A percentile compares a stretch with the other conserved stretches of the same genome.
phyloP scores from a whole-genome alignment of 2,888 invertebrate genomes.

The Barypeithes pellucidus region DNA sequence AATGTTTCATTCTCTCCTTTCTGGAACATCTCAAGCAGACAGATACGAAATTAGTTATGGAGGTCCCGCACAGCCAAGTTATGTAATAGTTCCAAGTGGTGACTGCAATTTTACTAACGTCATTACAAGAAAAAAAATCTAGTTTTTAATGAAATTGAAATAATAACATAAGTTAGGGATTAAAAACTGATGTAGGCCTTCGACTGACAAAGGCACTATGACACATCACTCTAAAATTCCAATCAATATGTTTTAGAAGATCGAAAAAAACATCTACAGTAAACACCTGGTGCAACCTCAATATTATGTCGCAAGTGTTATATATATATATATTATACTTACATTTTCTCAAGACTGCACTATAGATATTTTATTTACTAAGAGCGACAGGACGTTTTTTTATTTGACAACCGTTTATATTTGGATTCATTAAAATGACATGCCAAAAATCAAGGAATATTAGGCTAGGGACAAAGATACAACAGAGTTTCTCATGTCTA shows the following conservation, averaged over 20 bases:
- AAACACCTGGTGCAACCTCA: no score
- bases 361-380: no score
- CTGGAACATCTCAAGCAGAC: slow-evolving; percentile 74
- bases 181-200: not conserved
- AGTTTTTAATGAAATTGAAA: not conserved
- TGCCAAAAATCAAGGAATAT: not conserved
- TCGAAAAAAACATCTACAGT: no score
- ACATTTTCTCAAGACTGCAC: no score
- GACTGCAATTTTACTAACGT: not conserved
- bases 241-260: not conserved
- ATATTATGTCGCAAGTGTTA: no score
- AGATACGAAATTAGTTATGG: slow-evolving; percentile 70
- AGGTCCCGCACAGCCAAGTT: slow-evolving; percentile 53
- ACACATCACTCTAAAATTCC: not conserved
- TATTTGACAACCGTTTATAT: no score
- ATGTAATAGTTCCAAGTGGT: not conserved
- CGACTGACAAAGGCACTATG: not conserved
- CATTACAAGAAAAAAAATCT: not conserved
- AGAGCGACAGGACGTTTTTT: no score
- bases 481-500: not conserved
- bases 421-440: not conserved
- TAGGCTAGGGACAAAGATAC: not conserved
- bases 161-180: not conserved
- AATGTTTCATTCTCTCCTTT: slow-evolving; percentile 62
- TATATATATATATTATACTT: no score